These are phyloP conservation scores for Prostheceraeus crozeri DNA, from an alignment of 2,888 invertebrate species.

Conservation along the genomic window DNA sequence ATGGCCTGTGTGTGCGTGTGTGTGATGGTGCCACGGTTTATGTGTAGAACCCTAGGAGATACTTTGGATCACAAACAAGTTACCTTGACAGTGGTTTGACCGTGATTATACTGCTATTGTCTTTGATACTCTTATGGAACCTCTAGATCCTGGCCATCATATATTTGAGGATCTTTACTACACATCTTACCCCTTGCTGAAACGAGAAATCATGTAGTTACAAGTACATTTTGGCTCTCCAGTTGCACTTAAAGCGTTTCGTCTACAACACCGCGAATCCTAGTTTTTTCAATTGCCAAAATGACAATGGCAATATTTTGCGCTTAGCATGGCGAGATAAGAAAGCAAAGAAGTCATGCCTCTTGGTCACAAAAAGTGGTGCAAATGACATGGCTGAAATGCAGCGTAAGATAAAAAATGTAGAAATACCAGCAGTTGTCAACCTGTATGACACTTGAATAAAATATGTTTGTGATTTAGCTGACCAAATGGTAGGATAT, in stretches of 20 bases:
- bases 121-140: no score
- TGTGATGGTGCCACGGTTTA: no score
- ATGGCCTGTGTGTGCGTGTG: not conserved
- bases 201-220: no score
- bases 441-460: not conserved
- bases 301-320: constrained; percentile 18
- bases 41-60: no score
- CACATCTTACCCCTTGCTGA: not conserved
- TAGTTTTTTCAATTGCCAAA: not conserved
- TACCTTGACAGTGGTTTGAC: no score
- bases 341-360: constrained; percentile 6
- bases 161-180: constrained; percentile 3
- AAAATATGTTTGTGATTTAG: no score
- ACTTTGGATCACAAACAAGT: no score
- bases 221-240: constrained; percentile 19
- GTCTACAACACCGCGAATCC: constrained; percentile 6
- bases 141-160: no score
- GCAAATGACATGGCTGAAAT: constrained; percentile 19
- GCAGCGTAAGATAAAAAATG: constrained; percentile 6
- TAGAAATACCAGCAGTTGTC: constrained; percentile 16
- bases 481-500: not conserved
- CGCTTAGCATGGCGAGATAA: no score
- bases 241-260: constrained; percentile 11
- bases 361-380: constrained; percentile 13
- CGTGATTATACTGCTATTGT: no score